phyloP scores from a whole-genome alignment of 2,888 invertebrate species.

The Apodemia mormo region DNA sequence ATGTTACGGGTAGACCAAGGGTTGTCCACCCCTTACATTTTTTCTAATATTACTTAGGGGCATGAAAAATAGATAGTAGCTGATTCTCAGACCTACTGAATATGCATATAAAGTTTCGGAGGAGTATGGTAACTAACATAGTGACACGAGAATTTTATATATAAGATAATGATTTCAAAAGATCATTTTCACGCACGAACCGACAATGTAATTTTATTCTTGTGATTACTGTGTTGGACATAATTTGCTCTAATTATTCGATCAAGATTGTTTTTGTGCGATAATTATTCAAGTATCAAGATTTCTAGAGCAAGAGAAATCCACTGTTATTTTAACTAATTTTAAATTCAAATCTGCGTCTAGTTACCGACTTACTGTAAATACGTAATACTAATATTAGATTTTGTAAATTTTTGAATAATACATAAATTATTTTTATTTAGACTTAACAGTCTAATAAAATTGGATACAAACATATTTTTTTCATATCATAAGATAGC shows the following conservation, averaged over 20 bases:
- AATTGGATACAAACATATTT: too few relatives aligned
- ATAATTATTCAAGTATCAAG: conserved; percentile 39
- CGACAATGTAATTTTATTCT: background rate
- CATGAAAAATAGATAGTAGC: too few relatives aligned
- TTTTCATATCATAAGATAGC: too few relatives aligned
- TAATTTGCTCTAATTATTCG: conserved; percentile 34
- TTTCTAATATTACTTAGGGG: too few relatives aligned
- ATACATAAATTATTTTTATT: too few relatives aligned
- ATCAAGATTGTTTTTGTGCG: conserved; percentile 31
- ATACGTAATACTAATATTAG: background rate
- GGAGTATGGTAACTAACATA: too few relatives aligned
- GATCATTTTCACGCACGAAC: conserved; percentile 21
- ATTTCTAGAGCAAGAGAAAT: conserved; percentile 37
- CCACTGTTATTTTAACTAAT: conserved; percentile 6
- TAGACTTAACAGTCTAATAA: too few relatives aligned
- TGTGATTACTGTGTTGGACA: conserved; percentile 20
- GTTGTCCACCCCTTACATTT: too few relatives aligned
- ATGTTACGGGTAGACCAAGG: too few relatives aligned
- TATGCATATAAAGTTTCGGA: too few relatives aligned
- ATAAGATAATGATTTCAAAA: background rate
- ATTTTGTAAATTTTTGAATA: background rate
- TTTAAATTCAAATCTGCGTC: background rate
- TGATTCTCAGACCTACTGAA: too few relatives aligned
- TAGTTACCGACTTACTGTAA: background rate
- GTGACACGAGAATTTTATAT: too few relatives aligned